These are phyloP conservation scores for Chamaea fasciata DNA, from an alignment of 2,113 vertebrate species.

Conservation along the genomic window DNA sequence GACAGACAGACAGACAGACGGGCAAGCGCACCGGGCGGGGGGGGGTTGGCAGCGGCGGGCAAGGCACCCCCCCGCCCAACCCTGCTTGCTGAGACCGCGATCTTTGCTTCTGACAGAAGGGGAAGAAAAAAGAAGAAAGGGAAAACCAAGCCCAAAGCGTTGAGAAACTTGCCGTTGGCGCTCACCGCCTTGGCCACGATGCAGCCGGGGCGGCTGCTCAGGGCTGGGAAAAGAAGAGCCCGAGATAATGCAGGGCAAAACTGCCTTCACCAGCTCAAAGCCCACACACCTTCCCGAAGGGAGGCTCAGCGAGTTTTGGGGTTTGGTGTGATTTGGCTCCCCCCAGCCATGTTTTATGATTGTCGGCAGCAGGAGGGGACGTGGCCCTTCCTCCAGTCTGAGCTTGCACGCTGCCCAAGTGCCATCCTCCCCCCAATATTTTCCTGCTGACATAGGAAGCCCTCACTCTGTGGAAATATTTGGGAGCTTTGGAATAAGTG, in stretches of 20 bases:
- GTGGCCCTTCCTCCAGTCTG: background rate
- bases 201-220: background rate
- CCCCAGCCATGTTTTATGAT: background rate
- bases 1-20: background rate
- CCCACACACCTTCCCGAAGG: background rate
- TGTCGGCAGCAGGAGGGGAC: background rate
- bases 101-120: background rate
- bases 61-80: background rate
- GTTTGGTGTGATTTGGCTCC: background rate
- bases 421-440: rapidly evolving
- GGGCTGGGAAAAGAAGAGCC: background rate
- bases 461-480: background rate
- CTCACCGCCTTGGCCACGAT: background rate
- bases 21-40: background rate
- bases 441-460: background rate
- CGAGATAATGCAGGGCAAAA: background rate
- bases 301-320: background rate
- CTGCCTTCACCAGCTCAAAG: background rate
- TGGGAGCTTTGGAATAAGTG: background rate
- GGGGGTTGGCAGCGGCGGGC: background rate
- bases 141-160: background rate
- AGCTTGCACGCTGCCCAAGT: rapidly evolving
- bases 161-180: background rate
- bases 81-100: background rate
- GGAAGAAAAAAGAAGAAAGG: background rate